A percentile compares a stretch with the other conserved stretches of the same genome.
phyloP scores from a whole-genome alignment of 2,113 vertebrate genomes.

The Neodontobutis hainanensis region DNA sequence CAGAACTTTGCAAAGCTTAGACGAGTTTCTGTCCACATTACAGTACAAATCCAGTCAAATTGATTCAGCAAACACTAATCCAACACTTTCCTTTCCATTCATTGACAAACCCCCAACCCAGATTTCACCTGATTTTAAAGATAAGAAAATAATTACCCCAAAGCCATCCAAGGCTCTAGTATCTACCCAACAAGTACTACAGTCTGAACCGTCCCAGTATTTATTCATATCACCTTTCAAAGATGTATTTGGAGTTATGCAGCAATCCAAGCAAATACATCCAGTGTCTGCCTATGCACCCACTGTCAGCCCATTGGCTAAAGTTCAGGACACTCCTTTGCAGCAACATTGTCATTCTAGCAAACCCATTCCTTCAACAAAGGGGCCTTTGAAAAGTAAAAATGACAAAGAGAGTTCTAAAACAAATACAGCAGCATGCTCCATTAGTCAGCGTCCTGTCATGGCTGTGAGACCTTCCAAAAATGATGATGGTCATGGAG shows the following conservation, averaged over 20 bases:
- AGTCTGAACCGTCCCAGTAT: slow-evolving; percentile 4
- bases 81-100: background rate
- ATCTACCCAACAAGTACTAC: slow-evolving; percentile 11
- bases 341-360: background rate
- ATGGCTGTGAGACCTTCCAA: slow-evolving; percentile 56
- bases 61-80: slow-evolving; percentile 3
- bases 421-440: slow-evolving; percentile 4
- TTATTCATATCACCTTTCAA: slow-evolving; percentile 11
- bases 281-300: background rate
- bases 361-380: background rate
- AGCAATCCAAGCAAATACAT: slow-evolving; percentile 15
- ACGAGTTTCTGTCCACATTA: slow-evolving; percentile 20
- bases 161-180: background rate
- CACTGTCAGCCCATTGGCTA: slow-evolving; percentile 1
- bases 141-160: background rate
- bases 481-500: slow-evolving; percentile 42
- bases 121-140: slow-evolving; percentile 2
- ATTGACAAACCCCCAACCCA: background rate
- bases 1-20: slow-evolving; percentile 40
- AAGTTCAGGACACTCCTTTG: background rate
- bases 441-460: slow-evolving; percentile 35
- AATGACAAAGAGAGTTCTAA: slow-evolving; percentile 3
- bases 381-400: slow-evolving; percentile 14
- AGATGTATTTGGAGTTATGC: slow-evolving; percentile 9
- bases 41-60: slow-evolving; percentile 8